Conservation (phyloP, 2,113 vertebrate genomes). For the Poecile atricapillus region DNA sequence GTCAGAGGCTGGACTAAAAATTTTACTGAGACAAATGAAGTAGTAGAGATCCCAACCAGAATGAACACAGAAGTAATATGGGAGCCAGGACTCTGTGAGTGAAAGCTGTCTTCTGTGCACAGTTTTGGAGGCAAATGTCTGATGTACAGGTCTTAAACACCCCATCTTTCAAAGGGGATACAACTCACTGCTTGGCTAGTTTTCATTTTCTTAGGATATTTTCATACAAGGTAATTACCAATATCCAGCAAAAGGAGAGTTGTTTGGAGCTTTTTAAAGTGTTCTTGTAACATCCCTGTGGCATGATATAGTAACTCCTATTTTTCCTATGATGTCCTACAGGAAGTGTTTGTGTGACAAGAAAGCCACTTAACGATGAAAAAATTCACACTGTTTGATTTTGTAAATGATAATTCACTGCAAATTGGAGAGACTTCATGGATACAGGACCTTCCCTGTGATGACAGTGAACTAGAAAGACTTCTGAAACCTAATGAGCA, state of each 20-base stretch:
- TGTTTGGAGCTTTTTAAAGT: not conserved
- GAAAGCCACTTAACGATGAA: conserved; percentile 13
- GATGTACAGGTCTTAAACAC: not conserved
- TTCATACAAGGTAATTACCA: not conserved
- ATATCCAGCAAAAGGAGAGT: not conserved
- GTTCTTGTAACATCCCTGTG: not conserved
- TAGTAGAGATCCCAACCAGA: not conserved
- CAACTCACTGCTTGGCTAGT: not conserved
- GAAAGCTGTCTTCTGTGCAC: not conserved
- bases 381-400: conserved; percentile 51
- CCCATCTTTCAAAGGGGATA: not conserved
- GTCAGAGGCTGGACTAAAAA: not conserved
- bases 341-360: conserved; percentile 3
- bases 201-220: not conserved
- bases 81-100: not conserved
- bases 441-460: conserved; percentile 19
- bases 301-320: not conserved
- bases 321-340: not conserved
- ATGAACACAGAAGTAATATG: not conserved
- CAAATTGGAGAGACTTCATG: conserved; percentile 52
- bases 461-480: conserved; percentile 15
- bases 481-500: conserved; percentile 38
- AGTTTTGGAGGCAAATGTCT: not conserved
- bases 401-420: conserved; percentile 58
- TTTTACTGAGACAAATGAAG: not conserved